A percentile compares a stretch with the other conserved stretches of the same genome.
Conservation (phyloP, 2,888 invertebrate genomes). For the Ernsta delagoae region DNA sequence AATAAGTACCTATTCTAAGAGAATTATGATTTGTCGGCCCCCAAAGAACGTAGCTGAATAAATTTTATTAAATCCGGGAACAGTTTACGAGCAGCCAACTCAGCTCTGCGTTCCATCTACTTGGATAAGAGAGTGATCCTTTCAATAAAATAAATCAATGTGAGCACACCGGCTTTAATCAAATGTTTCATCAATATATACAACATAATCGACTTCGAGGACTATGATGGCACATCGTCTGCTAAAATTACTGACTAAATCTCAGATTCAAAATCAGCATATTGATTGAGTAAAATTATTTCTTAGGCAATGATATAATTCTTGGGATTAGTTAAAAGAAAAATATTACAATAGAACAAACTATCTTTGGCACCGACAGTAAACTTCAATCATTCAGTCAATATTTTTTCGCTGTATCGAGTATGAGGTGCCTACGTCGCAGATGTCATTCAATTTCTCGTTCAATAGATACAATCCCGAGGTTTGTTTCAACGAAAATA, state of each 20-base stretch:
- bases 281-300: too few species aligned
- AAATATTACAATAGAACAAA: too few species aligned
- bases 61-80: slow-evolving; percentile 81
- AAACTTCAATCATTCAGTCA: too few species aligned
- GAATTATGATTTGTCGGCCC: slow-evolving; percentile 81
- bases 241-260: too few species aligned
- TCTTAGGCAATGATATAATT: too few species aligned
- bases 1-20: slow-evolving; percentile 77
- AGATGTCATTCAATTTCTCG: too few species aligned
- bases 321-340: too few species aligned
- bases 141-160: slow-evolving; percentile 35
- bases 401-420: too few species aligned
- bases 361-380: too few species aligned
- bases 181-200: slow-evolving; percentile 4
- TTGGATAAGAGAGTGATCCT: slow-evolving; percentile 39
- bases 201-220: background rate
- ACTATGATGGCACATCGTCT: too few species aligned
- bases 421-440: too few species aligned
- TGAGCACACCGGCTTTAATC: background rate
- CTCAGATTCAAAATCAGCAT: too few species aligned
- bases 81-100: slow-evolving; percentile 76
- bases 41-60: slow-evolving; percentile 76
- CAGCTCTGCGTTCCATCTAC: slow-evolving; percentile 65
- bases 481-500: slow-evolving; percentile 23
- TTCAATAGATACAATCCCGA: background rate